Conservation (phyloP, 2,797 vertebrate species). For the Periophthalmus magnuspinnatus region DNA sequence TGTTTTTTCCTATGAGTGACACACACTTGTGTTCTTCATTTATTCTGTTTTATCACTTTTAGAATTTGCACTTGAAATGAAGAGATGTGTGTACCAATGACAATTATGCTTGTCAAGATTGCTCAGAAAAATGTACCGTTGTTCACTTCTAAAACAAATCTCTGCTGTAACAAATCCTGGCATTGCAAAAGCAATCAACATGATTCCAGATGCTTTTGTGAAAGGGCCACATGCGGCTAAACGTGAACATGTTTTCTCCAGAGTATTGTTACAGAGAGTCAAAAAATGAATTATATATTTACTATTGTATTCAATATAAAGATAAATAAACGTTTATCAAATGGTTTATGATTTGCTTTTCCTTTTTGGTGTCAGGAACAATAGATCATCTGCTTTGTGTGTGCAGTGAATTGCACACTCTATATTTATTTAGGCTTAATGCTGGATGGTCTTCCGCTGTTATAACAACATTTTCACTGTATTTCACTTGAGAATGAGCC, state of each 20-base stretch:
- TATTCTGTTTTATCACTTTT: constrained; percentile 65
- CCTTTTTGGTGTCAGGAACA: background rate
- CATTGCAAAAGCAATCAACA: constrained; percentile 39
- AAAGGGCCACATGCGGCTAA: constrained; percentile 28
- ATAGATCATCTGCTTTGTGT: background rate
- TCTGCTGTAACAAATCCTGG: constrained; percentile 54
- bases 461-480: background rate
- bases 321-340: constrained; percentile 51
- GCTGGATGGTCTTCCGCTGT: background rate
- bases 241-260: constrained; percentile 62
- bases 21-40: constrained; percentile 62
- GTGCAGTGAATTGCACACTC: background rate
- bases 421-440: background rate
- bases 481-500: background rate
- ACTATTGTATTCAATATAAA: constrained; percentile 58
- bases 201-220: constrained; percentile 7
- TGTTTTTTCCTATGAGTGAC: constrained; percentile 67
- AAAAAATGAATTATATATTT: constrained; percentile 52
- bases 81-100: constrained; percentile 65
- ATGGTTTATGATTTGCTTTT: background rate
- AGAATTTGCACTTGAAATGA: constrained; percentile 77
- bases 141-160: constrained; percentile 50
- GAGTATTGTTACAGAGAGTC: constrained; percentile 63
- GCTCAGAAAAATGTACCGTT: constrained; percentile 60
- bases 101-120: constrained; percentile 66